Evolutionary conservation across 2,797 vertebrate genomes (phyloP), one percentile per base, ranked within the genome.

Genomic region (Coilia nasus): DNA sequence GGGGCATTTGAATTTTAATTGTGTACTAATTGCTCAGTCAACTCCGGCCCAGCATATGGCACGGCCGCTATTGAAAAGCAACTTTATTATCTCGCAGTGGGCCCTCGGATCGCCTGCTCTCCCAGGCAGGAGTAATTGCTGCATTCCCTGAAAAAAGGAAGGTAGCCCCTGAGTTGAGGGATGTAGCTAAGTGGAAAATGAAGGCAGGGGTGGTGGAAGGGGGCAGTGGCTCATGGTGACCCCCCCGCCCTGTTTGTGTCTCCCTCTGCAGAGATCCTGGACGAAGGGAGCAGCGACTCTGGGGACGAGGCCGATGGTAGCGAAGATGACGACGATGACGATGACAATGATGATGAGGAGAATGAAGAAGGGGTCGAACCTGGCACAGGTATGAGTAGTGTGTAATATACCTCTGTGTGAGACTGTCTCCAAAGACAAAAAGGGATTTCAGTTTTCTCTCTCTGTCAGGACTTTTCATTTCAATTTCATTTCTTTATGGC

Each of bases 271-370:
- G 98, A 99, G 92, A 99, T 99, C 90, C 95, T 99, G 91, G 98
- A 99, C 83, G 98, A 99, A 90, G 98, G 97, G 88, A 99, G 97
- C 93, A 97, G 96, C 86, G 97, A 97, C 85, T 98, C 97, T 23
- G 97, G 96, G 5, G 95, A 96, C 10, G 97, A 98, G 1, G 97
- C 91, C 82, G 97, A 94, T 17, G 97, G 95, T 89, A 97, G 96
- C 41, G 97, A 97, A 1, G 97, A 97, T 0, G 97, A 97, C 0
- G 93, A 95, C 0, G 93, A 95, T 0, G 96, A 97, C 0, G 95
- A 95, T 0, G 96, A 94, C 0, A 14, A 97, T 0, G 93, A 95
- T 54, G 50, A 54, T 0, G 96, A 97, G 0, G 95, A 95, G 0
- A 96, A 94, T 0, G 93, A 93, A 0, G 91, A 90, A 7, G 94